A percentile compares a stretch with the other conserved stretches of the same genome.
These are phyloP conservation scores for Neodiprion fabricii DNA, from an alignment of 1,140 invertebrate species.

Conservation along the genomic window DNA sequence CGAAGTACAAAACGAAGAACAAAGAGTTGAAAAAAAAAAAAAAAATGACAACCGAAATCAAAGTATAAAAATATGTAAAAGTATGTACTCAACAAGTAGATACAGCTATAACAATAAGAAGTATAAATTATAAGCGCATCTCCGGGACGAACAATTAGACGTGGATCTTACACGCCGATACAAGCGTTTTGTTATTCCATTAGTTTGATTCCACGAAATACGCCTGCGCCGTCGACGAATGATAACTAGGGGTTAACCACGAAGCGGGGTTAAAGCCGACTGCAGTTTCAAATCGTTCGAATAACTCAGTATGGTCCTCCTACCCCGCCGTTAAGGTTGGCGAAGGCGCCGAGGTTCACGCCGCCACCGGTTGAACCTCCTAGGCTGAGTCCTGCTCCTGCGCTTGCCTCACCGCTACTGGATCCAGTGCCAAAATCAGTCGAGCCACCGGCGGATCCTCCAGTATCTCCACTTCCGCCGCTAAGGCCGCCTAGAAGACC, in stretches of 20 bases:
- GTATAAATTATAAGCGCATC: not conserved
- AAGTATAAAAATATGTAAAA: not conserved
- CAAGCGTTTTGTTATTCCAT: not conserved
- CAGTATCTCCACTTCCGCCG: constrained; percentile 55
- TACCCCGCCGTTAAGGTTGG: constrained; percentile 51
- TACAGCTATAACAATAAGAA: not conserved
- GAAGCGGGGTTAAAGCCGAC: not conserved
- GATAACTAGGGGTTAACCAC: not conserved
- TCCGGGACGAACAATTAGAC: not conserved
- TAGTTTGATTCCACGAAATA: not conserved
- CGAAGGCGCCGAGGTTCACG: constrained; percentile 36
- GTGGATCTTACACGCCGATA: not conserved
- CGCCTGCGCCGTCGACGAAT: not conserved
- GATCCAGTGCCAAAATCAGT: constrained; percentile 51
- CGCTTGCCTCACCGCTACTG: constrained; percentile 46
- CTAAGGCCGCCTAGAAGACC: constrained; percentile 64
- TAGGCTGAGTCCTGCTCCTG: constrained; percentile 36
- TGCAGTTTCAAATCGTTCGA: not conserved
- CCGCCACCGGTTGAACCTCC: constrained; percentile 51
- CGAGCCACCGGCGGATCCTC: constrained; percentile 50
- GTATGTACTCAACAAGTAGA: not conserved
- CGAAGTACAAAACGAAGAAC: too few relatives aligned
- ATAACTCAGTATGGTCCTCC: constrained; percentile 42
- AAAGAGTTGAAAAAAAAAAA: too few relatives aligned
- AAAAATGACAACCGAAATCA: too few relatives aligned